These are phyloP conservation scores for Uromys caudimaculatus DNA, from an alignment of 2,797 vertebrate species.

Conservation along the genomic window DNA sequence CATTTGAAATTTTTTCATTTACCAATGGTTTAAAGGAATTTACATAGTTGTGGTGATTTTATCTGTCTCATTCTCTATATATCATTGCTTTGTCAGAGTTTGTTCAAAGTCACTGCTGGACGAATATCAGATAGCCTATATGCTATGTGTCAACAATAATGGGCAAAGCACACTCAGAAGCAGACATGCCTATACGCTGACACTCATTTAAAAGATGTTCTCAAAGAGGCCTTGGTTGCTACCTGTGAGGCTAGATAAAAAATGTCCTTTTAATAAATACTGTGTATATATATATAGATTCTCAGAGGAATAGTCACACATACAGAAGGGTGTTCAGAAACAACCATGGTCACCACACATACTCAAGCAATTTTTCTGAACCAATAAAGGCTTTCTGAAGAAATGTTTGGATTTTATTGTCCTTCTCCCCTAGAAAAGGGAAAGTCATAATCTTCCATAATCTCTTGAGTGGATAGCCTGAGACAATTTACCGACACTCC, in stretches of 20 bases:
- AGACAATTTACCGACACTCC: constrained; percentile 60
- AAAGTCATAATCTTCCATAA: constrained; percentile 55
- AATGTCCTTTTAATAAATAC: neutral
- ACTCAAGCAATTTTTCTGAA: neutral
- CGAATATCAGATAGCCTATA: neutral
- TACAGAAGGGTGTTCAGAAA: neutral
- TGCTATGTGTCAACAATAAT: neutral
- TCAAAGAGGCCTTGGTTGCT: neutral
- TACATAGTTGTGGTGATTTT: constrained; percentile 21
- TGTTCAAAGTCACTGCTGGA: neutral
- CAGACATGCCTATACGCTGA: fast-evolving
- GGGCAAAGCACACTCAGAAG: neutral
- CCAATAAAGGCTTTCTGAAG: constrained; percentile 6
- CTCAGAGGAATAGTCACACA: neutral
- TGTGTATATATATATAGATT: neutral
- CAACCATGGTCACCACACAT: neutral
- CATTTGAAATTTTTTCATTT: constrained; percentile 22
- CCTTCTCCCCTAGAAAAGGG: neutral
- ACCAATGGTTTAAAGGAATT: constrained; percentile 27
- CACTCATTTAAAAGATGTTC: neutral
- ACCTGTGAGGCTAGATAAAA: neutral
- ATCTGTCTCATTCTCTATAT: neutral
- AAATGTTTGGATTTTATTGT: constrained; percentile 25
- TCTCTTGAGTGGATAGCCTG: constrained; percentile 54
- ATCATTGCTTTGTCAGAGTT: neutral